These are phyloP conservation scores for Nomada ferruginata DNA, from an alignment of 2,888 invertebrate genomes.

Conservation along the genomic window DNA sequence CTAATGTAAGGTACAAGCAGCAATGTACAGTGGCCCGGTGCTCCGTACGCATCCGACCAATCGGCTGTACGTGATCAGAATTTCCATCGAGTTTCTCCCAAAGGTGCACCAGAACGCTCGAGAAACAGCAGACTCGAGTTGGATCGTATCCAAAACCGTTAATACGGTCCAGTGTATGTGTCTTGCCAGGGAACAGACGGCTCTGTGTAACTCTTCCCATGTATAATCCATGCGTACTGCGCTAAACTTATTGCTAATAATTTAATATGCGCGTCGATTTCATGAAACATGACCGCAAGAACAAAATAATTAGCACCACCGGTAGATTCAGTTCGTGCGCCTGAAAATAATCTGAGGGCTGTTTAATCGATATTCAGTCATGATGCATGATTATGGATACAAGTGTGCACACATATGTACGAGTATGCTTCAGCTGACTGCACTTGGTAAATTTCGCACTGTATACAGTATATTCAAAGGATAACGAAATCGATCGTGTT, in stretches of 20 bases:
- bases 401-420: background rate
- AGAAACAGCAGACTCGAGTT: constrained; percentile 35
- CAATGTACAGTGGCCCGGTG: constrained; percentile 46
- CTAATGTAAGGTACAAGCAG: constrained; percentile 4
- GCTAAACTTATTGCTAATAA: background rate
- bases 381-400: background rate
- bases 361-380: background rate
- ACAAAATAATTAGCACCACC: background rate
- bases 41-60: constrained; percentile 63
- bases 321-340: background rate
- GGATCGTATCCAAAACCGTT: constrained; percentile 69
- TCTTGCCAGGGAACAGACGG: constrained; percentile 33
- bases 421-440: background rate
- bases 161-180: constrained; percentile 42
- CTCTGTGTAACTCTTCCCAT: constrained; percentile 25
- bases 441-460: background rate
- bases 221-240: constrained; percentile 11
- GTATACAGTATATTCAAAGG: background rate
- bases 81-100: constrained; percentile 38
- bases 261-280: background rate
- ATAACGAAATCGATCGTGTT: background rate
- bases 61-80: constrained; percentile 73
- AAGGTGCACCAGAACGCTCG: constrained; percentile 24
- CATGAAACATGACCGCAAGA: background rate
- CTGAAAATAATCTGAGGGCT: background rate